Conservation (phyloP, 2,113 vertebrate species). For the Periophthalmodon schlosseri region DNA sequence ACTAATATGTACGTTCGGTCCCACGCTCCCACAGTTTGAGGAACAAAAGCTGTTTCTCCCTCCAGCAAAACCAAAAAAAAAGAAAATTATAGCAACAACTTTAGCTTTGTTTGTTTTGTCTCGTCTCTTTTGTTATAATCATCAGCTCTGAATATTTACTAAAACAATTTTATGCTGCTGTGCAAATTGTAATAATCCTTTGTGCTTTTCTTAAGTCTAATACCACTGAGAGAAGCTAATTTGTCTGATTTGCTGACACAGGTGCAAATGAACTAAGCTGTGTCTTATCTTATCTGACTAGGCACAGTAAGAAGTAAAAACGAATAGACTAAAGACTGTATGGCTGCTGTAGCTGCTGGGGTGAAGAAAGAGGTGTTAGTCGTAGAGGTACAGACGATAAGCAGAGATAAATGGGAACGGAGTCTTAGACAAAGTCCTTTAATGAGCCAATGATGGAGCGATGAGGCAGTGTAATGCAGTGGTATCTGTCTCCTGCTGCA, state of each 20-base stretch:
- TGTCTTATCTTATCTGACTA: neutral
- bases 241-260: conserved; percentile 3
- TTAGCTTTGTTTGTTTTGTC: neutral
- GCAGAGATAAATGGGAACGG: neutral
- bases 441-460: neutral
- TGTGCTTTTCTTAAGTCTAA: neutral
- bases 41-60: neutral
- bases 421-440: neutral
- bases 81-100: neutral
- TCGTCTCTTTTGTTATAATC: neutral
- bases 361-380: neutral
- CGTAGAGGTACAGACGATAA: neutral
- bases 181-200: conserved; percentile 11
- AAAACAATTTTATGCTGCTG: conserved; percentile 2
- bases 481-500: conserved; percentile 7
- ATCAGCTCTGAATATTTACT: neutral
- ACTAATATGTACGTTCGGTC: neutral
- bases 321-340: neutral
- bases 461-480: neutral
- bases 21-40: too few species aligned
- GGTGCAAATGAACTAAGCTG: neutral
- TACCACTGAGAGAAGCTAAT: neutral
- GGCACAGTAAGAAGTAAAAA: neutral
- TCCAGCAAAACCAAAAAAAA: neutral
- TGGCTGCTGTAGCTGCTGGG: neutral